Conservation (phyloP, 92 coral and sea anemone genomes). For the Metridium senile region DNA sequence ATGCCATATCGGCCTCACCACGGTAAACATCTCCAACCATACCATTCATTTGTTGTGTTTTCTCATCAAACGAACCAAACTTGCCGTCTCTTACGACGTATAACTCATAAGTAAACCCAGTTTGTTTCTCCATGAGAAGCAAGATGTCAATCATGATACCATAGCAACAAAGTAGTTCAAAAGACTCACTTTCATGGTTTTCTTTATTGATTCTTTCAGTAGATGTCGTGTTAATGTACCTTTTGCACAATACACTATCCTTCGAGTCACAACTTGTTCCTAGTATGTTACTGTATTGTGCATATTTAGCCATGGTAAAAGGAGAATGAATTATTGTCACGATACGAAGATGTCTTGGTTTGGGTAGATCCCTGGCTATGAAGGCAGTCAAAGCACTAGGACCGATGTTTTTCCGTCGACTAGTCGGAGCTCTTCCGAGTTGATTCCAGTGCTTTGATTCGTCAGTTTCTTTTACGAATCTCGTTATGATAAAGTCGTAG, state of each 20-base stretch:
- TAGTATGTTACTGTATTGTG: slow-evolving; percentile 62
- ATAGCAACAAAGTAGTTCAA: slow-evolving; percentile 62
- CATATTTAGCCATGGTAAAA: slow-evolving; percentile 62
- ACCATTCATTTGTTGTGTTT: slow-evolving; percentile 74
- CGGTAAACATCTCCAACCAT: slow-evolving; percentile 90
- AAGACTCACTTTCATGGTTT: not conserved
- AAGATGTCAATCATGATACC: slow-evolving; percentile 78
- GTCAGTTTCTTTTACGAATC: slow-evolving; percentile 22
- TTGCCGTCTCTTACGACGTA: slow-evolving; percentile 85
- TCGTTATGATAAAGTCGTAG: slow-evolving; percentile 52
- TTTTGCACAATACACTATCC: slow-evolving; percentile 61
- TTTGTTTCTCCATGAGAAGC: slow-evolving; percentile 47
- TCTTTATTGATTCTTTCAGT: not conserved
- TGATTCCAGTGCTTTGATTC: slow-evolving; percentile 53
- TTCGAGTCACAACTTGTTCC: slow-evolving; percentile 63
- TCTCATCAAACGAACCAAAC: slow-evolving; percentile 74
- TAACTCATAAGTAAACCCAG: slow-evolving; percentile 69
- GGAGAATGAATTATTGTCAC: slow-evolving; percentile 75
- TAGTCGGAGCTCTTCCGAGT: slow-evolving; percentile 46
- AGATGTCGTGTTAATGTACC: slow-evolving; percentile 36
- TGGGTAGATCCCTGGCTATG: slow-evolving; percentile 61
- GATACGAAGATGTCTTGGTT: slow-evolving; percentile 71
- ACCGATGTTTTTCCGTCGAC: slow-evolving; percentile 15
- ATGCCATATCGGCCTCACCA: slow-evolving; percentile 88
- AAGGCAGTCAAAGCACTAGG: slow-evolving; percentile 59